Percentiles rank a stretch among this genome's conserved stretches.
These are phyloP conservation scores for Acanthaster planci DNA, from an alignment of 35 echinoderm and acorn worm genomes.

Conservation along the genomic window DNA sequence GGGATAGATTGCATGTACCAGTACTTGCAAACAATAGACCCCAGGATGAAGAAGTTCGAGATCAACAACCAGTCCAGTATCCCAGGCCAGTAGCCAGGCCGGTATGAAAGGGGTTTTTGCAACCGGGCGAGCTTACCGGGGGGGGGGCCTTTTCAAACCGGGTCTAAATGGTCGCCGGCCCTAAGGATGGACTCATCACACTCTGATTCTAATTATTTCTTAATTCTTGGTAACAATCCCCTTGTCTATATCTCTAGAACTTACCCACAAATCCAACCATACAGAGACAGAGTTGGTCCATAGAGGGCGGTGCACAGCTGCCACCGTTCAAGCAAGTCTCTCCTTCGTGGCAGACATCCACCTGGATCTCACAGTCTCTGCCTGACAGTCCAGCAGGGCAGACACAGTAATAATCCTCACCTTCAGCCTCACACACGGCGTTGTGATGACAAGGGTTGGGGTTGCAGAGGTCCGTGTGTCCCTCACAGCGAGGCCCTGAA, in stretches of 20 bases:
- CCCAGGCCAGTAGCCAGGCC: no score
- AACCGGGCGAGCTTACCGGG: no score
- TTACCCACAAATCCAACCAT: neutral
- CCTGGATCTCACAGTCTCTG: constrained; percentile 29
- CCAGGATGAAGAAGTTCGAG: no score
- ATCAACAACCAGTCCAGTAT: no score
- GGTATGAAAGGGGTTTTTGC: no score
- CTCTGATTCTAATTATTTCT: neutral
- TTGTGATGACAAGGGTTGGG: constrained; percentile 27
- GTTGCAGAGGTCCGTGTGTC: neutral
- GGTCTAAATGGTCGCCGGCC: no score
- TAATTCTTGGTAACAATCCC: neutral
- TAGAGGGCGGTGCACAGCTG: constrained; percentile 18
- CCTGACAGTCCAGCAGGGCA: constrained; percentile 34
- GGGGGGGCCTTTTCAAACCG: no score
- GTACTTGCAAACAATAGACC: no score
- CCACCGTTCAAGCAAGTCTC: constrained; percentile 37
- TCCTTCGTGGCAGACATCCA: constrained; percentile 19
- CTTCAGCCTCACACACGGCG: constrained; percentile 37
- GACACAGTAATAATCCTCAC: constrained; percentile 19
- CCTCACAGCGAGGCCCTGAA: constrained; percentile 1
- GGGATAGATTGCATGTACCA: no score
- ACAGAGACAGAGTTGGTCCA: neutral
- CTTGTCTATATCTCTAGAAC: neutral
- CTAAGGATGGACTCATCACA: no score